A percentile compares a stretch with the other conserved stretches of the same genome.
Conservation (phyloP, 2,888 invertebrate species). For the Cosmorhoe ocellata region DNA sequence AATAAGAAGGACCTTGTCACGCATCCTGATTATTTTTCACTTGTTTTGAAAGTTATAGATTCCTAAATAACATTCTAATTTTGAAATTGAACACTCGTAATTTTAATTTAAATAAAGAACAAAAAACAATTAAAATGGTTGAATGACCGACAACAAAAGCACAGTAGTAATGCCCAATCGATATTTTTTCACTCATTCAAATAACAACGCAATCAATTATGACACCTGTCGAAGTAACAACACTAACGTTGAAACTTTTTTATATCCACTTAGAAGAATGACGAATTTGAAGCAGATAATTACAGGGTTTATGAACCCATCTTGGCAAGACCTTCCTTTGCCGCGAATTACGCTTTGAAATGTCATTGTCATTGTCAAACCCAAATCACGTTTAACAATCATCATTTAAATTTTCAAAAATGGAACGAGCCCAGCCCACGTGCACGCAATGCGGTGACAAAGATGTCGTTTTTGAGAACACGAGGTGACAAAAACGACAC, state of each 20-base stretch:
- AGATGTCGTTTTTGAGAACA: conserved; percentile 11
- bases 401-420: conserved; percentile 10
- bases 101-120: no score
- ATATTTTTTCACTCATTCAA: conserved; percentile 14
- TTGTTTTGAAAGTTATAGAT: no score
- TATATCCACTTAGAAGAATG: conserved; percentile 4
- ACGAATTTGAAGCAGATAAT: conserved; percentile 1
- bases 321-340: conserved; percentile 1
- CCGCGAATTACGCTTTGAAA: background rate
- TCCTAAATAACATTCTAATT: no score
- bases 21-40: no score
- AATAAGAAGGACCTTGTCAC: no score
- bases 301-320: conserved; percentile 16
- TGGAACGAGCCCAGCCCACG: conserved; percentile 11
- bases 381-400: background rate
- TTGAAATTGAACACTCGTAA: no score
- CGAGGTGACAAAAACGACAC: conserved; percentile 19
- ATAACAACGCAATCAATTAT: conserved; percentile 25
- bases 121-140: no score
- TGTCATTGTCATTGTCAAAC: conserved; percentile 14
- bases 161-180: conserved; percentile 1
- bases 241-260: conserved; percentile 18
- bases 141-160: conserved; percentile 8
- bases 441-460: conserved; percentile 17
- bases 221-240: conserved; percentile 22